Base-by-base conservation (phyloP, 2,797 vertebrate species). In the Poeciliopsis gracilis region DNA sequence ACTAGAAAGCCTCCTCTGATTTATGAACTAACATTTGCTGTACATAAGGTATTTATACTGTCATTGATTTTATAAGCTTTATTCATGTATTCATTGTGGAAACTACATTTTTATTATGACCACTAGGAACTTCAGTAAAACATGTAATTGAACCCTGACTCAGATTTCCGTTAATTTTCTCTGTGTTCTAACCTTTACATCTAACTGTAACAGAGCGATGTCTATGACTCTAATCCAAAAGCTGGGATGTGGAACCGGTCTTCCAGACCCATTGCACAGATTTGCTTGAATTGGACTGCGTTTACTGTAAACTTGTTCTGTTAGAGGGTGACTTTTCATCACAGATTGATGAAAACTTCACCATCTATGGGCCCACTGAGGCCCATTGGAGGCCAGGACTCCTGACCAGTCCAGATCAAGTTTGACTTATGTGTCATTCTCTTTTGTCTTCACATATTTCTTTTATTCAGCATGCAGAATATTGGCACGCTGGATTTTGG, bases 11-110 rank as follows among this genome's bases (percentile, higher is more conserved):
- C 86, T 92, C 86, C 83, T 83, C 87, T 90, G 93, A 90, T 95
- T 91, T 92, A 93, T 92, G 87, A 90, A 93, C 85, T 88, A 89
- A 93, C 87, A 89, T 91, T 93, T 80, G 86, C 91, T 95, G 93
- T 95, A 94, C 87, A 94, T 93, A 93, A 88, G 83, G 86, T 94
- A 90, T 94, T 92, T 94, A 92, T 94, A 91, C 90, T 91, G 85
- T 87, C 95, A 93, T 95, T 93, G 92, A 94, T 93, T 95, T 95
- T 93, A 93, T 95, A 95, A 94, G 93, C 93, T 95, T 94, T 93
- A 92, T 86, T 85, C 93, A 94, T 95, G 89, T 94, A 92, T 93
- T 93, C 70, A 81, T 88, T 85, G 77, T 82, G 85, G 74, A 94
- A 91, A 86, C 82, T 10, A 55, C 83, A 80, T 88, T 92, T 90